Conservation (phyloP, 2,888 invertebrate species). For the Electrophaes corylata region DNA sequence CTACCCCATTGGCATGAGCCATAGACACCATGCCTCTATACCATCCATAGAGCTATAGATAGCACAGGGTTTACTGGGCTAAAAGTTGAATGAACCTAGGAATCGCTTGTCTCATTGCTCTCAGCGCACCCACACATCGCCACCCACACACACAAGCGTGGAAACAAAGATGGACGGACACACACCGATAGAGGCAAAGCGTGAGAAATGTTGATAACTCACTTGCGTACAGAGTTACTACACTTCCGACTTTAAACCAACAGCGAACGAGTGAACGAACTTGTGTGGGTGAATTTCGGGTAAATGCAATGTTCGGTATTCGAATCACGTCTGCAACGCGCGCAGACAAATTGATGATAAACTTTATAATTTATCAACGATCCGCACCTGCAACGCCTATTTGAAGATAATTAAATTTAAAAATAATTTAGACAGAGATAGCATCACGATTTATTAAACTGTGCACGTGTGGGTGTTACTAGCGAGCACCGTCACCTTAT, state of each 20-base stretch:
- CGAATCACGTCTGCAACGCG: constrained; percentile 52
- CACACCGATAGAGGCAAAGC: constrained; percentile 71
- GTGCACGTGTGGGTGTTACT: constrained; percentile 65
- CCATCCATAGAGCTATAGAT: constrained; percentile 56
- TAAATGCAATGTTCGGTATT: constrained; percentile 48
- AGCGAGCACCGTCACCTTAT: constrained; percentile 61
- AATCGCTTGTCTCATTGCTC: constrained; percentile 74
- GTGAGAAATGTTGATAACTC: constrained; percentile 84
- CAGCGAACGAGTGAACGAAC: constrained; percentile 54
- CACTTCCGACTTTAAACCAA: constrained; percentile 74
- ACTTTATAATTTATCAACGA: constrained; percentile 48
- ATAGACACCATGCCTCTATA: constrained; percentile 53
- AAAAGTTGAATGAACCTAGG: constrained; percentile 83
- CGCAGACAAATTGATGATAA: constrained; percentile 56
- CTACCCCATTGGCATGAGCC: constrained; percentile 29
- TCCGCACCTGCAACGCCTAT: constrained; percentile 46
- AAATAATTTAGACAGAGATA: constrained; percentile 65
- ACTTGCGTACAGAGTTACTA: constrained; percentile 73
- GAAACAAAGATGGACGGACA: constrained; percentile 67
- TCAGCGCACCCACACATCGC: constrained; percentile 69
- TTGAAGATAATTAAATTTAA: constrained; percentile 48
- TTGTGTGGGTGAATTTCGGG: constrained; percentile 52
- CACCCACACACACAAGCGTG: constrained; percentile 47
- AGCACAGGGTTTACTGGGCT: constrained; percentile 82
- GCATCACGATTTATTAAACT: constrained; percentile 60